These are phyloP conservation scores for Hephaestus fuliginosus DNA, from an alignment of 2,797 vertebrate species.

Conservation along the genomic window DNA sequence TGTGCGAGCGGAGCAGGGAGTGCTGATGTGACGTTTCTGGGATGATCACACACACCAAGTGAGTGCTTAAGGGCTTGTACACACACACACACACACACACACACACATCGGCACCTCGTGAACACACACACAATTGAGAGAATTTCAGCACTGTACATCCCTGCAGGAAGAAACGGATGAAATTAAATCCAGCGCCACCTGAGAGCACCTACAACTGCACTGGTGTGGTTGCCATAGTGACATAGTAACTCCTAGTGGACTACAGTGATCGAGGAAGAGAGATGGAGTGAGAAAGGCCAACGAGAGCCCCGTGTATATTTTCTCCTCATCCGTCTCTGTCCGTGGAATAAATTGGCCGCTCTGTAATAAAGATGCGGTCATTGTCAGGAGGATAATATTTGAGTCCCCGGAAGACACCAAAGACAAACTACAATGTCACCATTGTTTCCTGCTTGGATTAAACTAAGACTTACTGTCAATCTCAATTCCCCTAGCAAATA, in stretches of 20 bases:
- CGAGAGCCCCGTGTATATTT: conserved; percentile 39
- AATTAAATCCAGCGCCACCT: conserved; percentile 42
- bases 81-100: conserved; percentile 1
- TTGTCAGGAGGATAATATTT: conserved; percentile 65
- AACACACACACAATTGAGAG: conserved; percentile 12
- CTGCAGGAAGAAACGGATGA: conserved; percentile 33
- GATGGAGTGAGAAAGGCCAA: conserved; percentile 11
- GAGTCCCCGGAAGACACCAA: conserved; percentile 30
- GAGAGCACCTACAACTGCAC: conserved; percentile 51
- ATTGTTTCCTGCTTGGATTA: conserved; percentile 44
- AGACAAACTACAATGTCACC: conserved; percentile 58
- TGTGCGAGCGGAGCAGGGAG: conserved; percentile 36
- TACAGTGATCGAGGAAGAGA: conserved; percentile 31
- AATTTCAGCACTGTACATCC: conserved; percentile 19
- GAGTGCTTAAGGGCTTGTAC: conserved; percentile 36
- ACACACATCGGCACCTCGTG: not conserved
- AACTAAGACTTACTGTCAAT: conserved; percentile 48
- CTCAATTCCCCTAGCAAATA: conserved; percentile 30
- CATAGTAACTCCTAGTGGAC: conserved; percentile 52
- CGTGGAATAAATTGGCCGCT: conserved; percentile 70
- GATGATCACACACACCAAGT: conserved; percentile 53
- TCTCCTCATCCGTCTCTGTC: conserved; percentile 72
- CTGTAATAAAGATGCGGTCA: conserved; percentile 65
- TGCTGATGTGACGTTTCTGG: conserved; percentile 65
- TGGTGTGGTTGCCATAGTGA: conserved; percentile 79